phyloP scores from a whole-genome alignment of 1,140 invertebrate genomes.

The Caerostris extrusa region DNA sequence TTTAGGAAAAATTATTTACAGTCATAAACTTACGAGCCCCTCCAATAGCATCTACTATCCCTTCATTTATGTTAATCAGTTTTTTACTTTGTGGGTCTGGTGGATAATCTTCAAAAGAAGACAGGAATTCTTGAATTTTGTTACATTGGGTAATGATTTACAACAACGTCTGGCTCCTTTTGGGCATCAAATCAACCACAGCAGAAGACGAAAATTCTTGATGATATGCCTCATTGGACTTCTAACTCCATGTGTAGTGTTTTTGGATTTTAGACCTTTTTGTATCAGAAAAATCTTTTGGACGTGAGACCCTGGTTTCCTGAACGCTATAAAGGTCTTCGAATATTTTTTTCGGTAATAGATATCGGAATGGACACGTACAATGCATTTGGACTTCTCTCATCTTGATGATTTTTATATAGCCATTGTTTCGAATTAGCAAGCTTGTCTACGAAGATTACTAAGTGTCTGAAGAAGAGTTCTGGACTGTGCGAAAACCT shows the following conservation, averaged over 20 bases:
- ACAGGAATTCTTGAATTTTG: neutral
- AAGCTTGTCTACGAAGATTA: neutral
- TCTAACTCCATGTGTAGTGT: neutral
- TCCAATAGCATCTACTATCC: too few species aligned
- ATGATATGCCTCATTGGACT: neutral
- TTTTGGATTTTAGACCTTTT: neutral
- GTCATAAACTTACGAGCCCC: too few species aligned
- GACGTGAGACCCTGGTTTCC: neutral
- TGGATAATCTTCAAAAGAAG: neutral
- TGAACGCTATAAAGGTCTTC: neutral
- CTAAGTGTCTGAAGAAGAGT: neutral
- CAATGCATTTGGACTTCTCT: neutral
- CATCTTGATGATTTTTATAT: neutral
- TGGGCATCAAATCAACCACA: neutral
- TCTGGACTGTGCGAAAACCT: neutral
- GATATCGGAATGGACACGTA: neutral
- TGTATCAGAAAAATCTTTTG: neutral
- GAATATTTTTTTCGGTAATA: neutral
- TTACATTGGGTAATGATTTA: neutral
- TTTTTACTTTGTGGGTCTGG: neutral
- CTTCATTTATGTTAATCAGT: neutral
- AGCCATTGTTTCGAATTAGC: neutral
- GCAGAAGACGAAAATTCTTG: neutral
- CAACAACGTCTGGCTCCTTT: neutral
- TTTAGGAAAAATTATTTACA: neutral